Percentiles rank a stretch among this genome's conserved stretches.
These are phyloP conservation scores for Protomyctophum bolini DNA, from an alignment of 2,113 vertebrate genomes.

Conservation along the genomic window DNA sequence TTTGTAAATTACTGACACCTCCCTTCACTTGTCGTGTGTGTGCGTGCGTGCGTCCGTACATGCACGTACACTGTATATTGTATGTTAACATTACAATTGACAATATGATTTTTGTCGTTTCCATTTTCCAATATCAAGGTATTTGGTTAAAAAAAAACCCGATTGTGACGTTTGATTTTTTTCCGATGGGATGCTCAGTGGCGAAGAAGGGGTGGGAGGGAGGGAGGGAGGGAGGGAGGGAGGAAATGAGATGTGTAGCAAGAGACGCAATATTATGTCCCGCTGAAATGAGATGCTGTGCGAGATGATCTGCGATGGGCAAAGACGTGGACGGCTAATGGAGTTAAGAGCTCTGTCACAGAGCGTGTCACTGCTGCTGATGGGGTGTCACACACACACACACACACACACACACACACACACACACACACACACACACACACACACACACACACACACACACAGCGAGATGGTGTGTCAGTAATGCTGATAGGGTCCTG, in stretches of 20 bases:
- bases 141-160: no score
- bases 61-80: no score
- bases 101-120: no score
- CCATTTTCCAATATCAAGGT: no score
- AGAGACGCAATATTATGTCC: conserved; percentile 55
- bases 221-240: not conserved
- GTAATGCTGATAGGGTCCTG: conserved; percentile 65
- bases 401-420: not conserved
- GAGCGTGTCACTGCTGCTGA: conserved; percentile 31
- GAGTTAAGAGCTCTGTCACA: conserved; percentile 61
- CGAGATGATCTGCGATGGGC: conserved; percentile 58
- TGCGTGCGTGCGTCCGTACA: no score
- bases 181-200: not conserved
- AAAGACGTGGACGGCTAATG: conserved; percentile 66
- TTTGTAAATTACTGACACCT: conserved; percentile 72
- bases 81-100: no score
- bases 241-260: conserved; percentile 45
- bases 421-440: conserved; percentile 6
- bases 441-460: conserved; percentile 8
- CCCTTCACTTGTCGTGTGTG: conserved; percentile 47
- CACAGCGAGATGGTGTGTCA: conserved; percentile 41
- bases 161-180: no score
- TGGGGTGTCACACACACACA: not conserved
- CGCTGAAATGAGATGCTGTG: conserved; percentile 69
- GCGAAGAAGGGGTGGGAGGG: not conserved